phyloP scores from a whole-genome alignment of 2,113 vertebrate genomes.

The Jacana jacana region DNA sequence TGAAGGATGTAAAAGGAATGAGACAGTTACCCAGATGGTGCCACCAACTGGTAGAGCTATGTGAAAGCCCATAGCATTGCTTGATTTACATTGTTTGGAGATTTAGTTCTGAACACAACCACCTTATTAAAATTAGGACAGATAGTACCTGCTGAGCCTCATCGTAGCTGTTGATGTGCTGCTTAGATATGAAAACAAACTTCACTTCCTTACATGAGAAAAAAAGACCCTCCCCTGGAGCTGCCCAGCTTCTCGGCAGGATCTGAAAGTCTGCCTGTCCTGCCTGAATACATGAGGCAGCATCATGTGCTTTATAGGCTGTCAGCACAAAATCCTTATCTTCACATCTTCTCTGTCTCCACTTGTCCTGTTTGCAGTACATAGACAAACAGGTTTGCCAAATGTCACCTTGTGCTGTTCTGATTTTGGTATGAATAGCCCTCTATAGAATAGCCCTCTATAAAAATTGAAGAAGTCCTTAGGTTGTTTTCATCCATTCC shows the following conservation, averaged over 20 bases:
- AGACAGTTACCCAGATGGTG: neutral
- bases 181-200: neutral
- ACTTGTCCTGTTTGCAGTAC: neutral
- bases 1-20: neutral
- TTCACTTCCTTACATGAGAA: neutral
- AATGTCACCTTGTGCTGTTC: neutral
- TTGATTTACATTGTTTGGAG: neutral
- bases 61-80: neutral
- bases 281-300: neutral
- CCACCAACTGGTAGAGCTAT: neutral
- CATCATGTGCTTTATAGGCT: neutral
- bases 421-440: neutral
- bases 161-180: neutral
- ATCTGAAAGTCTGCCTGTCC: neutral
- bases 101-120: neutral
- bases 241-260: neutral
- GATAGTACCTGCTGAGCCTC: neutral
- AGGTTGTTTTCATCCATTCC: neutral
- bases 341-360: neutral
- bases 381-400: neutral
- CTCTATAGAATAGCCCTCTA: neutral
- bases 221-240: fast-evolving
- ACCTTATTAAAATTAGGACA: neutral
- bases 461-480: neutral
- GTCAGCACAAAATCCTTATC: neutral